These are phyloP conservation scores for Temnothorax longispinosus DNA, from an alignment of 1,140 invertebrate genomes.

Conservation along the genomic window DNA sequence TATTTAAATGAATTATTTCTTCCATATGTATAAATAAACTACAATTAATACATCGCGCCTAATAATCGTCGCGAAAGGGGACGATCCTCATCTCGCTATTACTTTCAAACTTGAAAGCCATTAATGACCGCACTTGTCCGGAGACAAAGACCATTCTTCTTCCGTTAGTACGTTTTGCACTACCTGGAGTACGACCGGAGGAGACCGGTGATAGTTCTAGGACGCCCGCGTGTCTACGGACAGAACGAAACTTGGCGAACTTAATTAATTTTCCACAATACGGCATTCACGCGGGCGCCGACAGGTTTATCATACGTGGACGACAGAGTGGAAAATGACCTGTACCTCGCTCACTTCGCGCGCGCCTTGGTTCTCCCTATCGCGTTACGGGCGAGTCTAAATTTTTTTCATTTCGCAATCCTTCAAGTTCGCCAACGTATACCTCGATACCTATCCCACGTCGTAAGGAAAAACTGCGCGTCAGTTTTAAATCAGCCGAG, in stretches of 20 bases:
- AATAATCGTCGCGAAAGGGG: neutral
- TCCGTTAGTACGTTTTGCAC: neutral
- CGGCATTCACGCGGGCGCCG: slow-evolving; percentile 17
- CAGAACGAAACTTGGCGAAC: slow-evolving; percentile 33
- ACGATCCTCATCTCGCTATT: neutral
- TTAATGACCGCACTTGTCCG: neutral
- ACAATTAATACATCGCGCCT: neutral
- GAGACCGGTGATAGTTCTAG: neutral
- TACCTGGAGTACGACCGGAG: neutral
- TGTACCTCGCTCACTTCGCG: neutral
- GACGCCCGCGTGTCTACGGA: neutral
- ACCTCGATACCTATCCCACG: neutral
- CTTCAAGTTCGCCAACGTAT: neutral
- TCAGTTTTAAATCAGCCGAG: slow-evolving; percentile 55
- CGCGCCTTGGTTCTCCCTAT: neutral
- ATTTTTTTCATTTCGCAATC: slow-evolving; percentile 1
- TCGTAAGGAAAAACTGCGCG: slow-evolving; percentile 44
- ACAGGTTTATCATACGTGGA: slow-evolving; percentile 39
- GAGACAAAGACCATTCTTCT: neutral
- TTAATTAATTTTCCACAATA: slow-evolving; percentile 51
- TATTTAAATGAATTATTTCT: neutral
- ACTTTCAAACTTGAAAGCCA: neutral
- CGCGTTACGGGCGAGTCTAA: neutral
- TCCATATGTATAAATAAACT: neutral
- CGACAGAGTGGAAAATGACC: slow-evolving; percentile 10